A percentile compares a stretch with the other conserved stretches of the same genome.
Conservation (phyloP, 2,888 invertebrate species). For the Micoletzkya japonica region DNA sequence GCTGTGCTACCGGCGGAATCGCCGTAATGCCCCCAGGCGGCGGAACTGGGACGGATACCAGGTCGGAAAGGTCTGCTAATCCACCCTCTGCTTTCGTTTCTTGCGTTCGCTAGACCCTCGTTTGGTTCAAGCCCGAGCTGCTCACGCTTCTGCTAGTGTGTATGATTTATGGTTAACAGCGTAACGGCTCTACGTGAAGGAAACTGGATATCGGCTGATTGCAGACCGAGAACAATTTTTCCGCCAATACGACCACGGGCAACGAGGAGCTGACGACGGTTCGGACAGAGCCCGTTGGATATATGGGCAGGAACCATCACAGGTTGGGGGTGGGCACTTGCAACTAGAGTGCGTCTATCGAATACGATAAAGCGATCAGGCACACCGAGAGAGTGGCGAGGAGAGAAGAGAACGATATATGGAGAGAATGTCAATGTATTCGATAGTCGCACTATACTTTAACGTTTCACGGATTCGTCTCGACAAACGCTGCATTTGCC, state of each 20-base stretch:
- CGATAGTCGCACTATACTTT: too few relatives aligned
- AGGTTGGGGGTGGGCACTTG: constrained; percentile 29
- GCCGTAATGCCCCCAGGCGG: constrained; percentile 42
- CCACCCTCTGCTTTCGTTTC: too few relatives aligned
- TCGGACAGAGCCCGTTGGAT: constrained; percentile 16
- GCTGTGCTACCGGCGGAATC: constrained; percentile 49
- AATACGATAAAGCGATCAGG: background rate
- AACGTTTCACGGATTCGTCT: too few relatives aligned
- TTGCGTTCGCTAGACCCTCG: too few relatives aligned
- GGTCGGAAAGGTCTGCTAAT: constrained; percentile 38
- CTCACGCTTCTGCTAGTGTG: too few relatives aligned
- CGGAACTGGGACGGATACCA: constrained; percentile 55
- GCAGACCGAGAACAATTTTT: constrained; percentile 17
- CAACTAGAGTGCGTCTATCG: background rate
- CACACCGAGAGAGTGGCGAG: background rate
- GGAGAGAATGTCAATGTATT: too few relatives aligned
- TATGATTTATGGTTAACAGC: too few relatives aligned
- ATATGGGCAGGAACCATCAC: constrained; percentile 44
- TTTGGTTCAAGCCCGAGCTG: too few relatives aligned
- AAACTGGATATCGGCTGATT: background rate
- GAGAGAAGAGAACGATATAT: too few relatives aligned
- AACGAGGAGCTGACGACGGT: constrained; percentile 28
- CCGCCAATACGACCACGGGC: constrained; percentile 1
- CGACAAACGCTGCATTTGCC: too few relatives aligned
- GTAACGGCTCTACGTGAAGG: too few relatives aligned